Evolutionary conservation across 2,888 invertebrate genomes (phyloP).

Genomic region (Papilio demoleus): DNA sequence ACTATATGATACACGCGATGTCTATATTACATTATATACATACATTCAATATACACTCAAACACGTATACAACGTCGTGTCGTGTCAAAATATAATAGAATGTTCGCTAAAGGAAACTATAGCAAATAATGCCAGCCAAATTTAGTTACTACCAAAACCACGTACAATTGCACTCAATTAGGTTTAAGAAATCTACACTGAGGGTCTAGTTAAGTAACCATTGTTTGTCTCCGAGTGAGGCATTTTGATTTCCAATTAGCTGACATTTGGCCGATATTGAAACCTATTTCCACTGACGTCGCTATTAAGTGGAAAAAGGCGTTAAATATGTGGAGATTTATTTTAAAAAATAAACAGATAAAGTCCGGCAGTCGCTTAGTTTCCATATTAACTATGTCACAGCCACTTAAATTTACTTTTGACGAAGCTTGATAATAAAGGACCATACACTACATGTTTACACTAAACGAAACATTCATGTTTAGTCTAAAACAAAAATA

Average conservation of each 20-base stretch:
- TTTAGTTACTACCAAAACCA: neutral
- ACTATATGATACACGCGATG: constrained; percentile 70
- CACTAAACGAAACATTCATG: neutral
- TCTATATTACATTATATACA: constrained; percentile 60
- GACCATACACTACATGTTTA: constrained; percentile 41
- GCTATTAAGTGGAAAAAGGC: neutral
- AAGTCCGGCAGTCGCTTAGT: constrained; percentile 51
- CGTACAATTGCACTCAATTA: neutral
- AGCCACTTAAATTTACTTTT: constrained; percentile 71
- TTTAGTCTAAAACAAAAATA: neutral
- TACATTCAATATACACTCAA: constrained; percentile 50
- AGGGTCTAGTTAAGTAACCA: neutral
- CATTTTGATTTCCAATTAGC: neutral
- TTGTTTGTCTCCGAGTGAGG: neutral
- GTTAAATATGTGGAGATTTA: neutral
- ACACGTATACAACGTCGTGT: constrained; percentile 43
- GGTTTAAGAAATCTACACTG: neutral
- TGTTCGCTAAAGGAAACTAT: constrained; percentile 45
- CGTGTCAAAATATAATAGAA: constrained; percentile 51
- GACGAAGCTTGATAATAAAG: constrained; percentile 52
- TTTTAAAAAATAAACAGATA: neutral
- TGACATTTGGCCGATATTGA: neutral
- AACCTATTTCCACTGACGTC: neutral
- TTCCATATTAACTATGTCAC: constrained; percentile 71
- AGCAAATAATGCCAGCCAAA: constrained; percentile 31